phyloP scores from a whole-genome alignment of 2,113 vertebrate species.

The Scomber colias region DNA sequence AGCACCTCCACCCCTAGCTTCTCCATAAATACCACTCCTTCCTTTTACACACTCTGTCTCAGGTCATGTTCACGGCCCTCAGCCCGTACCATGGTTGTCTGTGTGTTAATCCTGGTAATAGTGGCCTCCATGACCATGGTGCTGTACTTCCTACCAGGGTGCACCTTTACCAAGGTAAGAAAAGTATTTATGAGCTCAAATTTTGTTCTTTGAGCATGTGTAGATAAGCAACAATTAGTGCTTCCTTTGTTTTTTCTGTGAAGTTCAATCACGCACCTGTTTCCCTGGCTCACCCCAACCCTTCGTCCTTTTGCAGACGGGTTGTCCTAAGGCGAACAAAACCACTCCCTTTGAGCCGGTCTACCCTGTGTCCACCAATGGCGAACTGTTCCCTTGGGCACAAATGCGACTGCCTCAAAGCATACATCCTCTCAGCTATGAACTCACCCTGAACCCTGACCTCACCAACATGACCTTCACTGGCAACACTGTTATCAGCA shows the following conservation, averaged over 20 bases:
- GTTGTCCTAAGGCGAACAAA: constrained; percentile 88
- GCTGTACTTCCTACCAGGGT: constrained; percentile 92
- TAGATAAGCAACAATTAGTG: background rate
- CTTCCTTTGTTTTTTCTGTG: background rate
- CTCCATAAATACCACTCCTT: background rate
- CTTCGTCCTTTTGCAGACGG: constrained; percentile 71
- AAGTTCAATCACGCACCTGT: background rate
- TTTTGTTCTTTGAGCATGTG: background rate
- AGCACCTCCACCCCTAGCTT: background rate
- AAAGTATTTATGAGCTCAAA: background rate
- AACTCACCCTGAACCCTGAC: constrained; percentile 89
- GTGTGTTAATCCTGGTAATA: constrained; percentile 88
- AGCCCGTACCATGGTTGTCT: constrained; percentile 85
- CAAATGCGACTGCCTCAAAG: constrained; percentile 87
- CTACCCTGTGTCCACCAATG: constrained; percentile 88
- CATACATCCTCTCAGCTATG: constrained; percentile 89
- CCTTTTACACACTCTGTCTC: background rate
- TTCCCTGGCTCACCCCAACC: background rate
- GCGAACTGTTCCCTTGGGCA: constrained; percentile 92
- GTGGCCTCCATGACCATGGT: constrained; percentile 88
- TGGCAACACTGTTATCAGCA: constrained; percentile 87
- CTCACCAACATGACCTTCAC: constrained; percentile 87
- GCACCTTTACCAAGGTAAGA: constrained; percentile 92
- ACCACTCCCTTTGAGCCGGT: constrained; percentile 80
- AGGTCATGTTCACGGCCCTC: constrained; percentile 88